phyloP scores from a whole-genome alignment of 2,113 vertebrate species.

The Henicopernis longicauda region DNA sequence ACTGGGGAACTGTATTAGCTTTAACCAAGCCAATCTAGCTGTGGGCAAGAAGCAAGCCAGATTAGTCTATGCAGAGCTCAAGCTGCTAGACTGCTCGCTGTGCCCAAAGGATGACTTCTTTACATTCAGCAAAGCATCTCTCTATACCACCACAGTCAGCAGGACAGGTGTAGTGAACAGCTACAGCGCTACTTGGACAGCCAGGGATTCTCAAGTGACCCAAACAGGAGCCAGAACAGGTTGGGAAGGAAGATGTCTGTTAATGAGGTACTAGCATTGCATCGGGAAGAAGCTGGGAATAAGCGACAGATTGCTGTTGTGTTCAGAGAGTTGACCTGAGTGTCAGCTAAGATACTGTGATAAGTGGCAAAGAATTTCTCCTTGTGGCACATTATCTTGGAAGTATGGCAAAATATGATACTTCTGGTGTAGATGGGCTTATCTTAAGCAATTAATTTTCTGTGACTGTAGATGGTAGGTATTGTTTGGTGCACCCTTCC shows the following conservation, averaged over 20 bases:
- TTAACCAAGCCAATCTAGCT: background rate
- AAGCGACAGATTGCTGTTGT: too few species aligned
- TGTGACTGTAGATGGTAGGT: background rate
- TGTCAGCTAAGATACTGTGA: background rate
- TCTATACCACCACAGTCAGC: background rate
- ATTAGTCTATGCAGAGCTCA: background rate
- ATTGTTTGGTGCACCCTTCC: background rate
- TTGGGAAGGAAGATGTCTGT: background rate
- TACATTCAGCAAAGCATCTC: background rate
- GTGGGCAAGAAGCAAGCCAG: background rate
- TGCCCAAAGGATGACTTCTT: background rate
- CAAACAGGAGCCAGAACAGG: background rate
- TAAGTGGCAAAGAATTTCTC: background rate
- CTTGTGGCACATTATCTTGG: background rate
- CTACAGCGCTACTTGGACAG: background rate
- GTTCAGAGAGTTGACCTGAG: background rate
- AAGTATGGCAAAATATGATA: background rate
- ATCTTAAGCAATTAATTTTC: background rate
- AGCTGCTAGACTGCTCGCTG: background rate
- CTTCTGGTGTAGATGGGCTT: background rate
- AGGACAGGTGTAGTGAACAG: background rate
- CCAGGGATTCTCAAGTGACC: background rate
- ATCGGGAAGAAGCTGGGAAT: background rate
- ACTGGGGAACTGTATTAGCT: background rate
- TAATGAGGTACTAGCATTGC: background rate